Percentiles rank a stretch among this genome's conserved stretches.
These are phyloP conservation scores for Ennomos erosarius DNA, from an alignment of 2,888 invertebrate species.

Conservation along the genomic window DNA sequence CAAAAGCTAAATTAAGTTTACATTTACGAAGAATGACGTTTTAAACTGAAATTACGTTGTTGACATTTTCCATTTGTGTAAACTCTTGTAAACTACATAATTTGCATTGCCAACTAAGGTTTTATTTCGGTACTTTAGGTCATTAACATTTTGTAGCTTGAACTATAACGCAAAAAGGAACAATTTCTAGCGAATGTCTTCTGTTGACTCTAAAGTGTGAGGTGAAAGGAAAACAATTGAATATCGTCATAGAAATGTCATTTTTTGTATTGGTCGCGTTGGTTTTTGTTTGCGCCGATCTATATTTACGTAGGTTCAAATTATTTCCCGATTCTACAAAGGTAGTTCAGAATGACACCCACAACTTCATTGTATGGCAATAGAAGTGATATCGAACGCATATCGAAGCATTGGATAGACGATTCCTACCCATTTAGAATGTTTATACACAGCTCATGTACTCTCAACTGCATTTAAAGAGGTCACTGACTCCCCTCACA, in stretches of 20 bases:
- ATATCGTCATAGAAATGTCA: too few relatives aligned
- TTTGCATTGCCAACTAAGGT: conserved; percentile 24
- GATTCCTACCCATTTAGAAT: conserved; percentile 42
- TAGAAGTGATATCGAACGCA: conserved; percentile 20
- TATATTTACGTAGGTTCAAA: too few relatives aligned
- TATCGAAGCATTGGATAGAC: background rate
- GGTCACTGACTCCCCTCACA: conserved; percentile 57
- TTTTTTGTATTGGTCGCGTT: too few relatives aligned
- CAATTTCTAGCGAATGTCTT: background rate
- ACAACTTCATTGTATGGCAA: background rate
- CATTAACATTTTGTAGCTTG: conserved; percentile 6
- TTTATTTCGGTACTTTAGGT: conserved; percentile 21
- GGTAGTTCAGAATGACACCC: too few relatives aligned
- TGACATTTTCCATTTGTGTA: conserved; percentile 35
- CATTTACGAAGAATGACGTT: conserved; percentile 21
- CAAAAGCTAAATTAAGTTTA: conserved; percentile 24
- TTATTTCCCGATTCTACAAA: too few relatives aligned
- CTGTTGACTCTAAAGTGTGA: too few relatives aligned
- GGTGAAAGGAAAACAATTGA: too few relatives aligned
- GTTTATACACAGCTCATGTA: conserved; percentile 46
- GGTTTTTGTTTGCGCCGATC: too few relatives aligned
- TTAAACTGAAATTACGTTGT: conserved; percentile 34
- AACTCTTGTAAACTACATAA: conserved; percentile 27
- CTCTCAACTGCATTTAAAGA: conserved; percentile 40
- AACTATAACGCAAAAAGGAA: conserved; percentile 1